Conservation (phyloP, 2,113 vertebrate species). For the Mesocricetus auratus region DNA sequence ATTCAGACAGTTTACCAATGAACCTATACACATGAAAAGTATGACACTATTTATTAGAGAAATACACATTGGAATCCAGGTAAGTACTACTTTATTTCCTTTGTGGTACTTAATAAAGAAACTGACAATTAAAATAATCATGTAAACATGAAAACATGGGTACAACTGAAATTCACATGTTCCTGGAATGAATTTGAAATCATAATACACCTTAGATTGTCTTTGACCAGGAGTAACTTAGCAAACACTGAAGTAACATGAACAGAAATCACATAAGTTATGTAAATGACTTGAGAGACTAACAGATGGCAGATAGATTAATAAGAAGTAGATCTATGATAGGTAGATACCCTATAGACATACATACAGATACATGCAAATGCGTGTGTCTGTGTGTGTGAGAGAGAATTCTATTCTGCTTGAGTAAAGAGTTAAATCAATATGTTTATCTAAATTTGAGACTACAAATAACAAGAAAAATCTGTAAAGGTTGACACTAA, state of each 20-base stretch:
- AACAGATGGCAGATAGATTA: background rate
- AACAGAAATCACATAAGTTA: background rate
- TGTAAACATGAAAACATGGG: background rate
- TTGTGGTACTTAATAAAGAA: background rate
- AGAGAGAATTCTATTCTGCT: background rate
- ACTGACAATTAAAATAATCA: background rate
- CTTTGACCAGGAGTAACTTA: background rate
- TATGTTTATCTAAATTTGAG: background rate
- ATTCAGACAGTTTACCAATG: background rate
- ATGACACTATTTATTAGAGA: background rate
- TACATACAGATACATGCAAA: background rate
- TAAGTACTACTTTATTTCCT: fast-evolving
- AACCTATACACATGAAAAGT: background rate
- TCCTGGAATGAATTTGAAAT: background rate
- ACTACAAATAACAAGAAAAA: background rate
- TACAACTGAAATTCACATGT: background rate
- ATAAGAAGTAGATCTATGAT: background rate
- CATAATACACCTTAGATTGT: background rate
- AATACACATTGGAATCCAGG: background rate
- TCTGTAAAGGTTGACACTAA: background rate
- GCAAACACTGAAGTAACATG: background rate
- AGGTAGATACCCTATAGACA: background rate
- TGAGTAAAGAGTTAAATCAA: background rate
- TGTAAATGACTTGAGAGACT: background rate
- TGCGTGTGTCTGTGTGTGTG: too few species aligned